Evolutionary conservation across 1,140 invertebrate species (phyloP).

Genomic region (Pogonomyrmex barbatus): DNA sequence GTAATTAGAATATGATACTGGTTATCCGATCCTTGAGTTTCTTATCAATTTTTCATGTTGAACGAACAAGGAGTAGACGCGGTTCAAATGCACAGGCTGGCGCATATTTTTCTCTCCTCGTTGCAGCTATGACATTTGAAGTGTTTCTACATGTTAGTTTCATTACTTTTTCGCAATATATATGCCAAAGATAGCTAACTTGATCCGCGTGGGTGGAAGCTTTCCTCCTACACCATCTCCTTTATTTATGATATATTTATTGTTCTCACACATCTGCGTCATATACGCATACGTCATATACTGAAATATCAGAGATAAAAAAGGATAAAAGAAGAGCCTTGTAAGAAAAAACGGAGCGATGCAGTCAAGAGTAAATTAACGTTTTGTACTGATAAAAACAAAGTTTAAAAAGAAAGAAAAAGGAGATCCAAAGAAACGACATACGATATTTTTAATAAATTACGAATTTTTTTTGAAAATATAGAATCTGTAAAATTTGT

Average conservation of each 20-base stretch:
- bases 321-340: background rate
- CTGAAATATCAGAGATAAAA: background rate
- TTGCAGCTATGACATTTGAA: background rate
- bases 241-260: conserved; percentile 6
- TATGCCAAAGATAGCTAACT: conserved; percentile 6
- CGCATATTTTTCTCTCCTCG: background rate
- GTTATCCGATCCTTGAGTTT: background rate
- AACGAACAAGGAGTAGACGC: background rate
- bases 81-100: background rate
- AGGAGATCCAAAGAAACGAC: background rate
- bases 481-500: background rate
- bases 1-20: background rate
- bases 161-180: background rate
- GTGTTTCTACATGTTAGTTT: background rate
- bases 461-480: background rate
- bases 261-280: background rate
- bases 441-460: background rate
- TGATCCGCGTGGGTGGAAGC: background rate
- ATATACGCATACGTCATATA: background rate
- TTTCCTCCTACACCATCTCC: background rate
- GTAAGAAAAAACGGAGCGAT: background rate
- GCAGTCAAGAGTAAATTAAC: background rate
- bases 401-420: background rate
- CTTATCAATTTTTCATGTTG: background rate
- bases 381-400: background rate